Conservation (phyloP, 1,140 invertebrate species). For the Andrena cerasifolii region DNA sequence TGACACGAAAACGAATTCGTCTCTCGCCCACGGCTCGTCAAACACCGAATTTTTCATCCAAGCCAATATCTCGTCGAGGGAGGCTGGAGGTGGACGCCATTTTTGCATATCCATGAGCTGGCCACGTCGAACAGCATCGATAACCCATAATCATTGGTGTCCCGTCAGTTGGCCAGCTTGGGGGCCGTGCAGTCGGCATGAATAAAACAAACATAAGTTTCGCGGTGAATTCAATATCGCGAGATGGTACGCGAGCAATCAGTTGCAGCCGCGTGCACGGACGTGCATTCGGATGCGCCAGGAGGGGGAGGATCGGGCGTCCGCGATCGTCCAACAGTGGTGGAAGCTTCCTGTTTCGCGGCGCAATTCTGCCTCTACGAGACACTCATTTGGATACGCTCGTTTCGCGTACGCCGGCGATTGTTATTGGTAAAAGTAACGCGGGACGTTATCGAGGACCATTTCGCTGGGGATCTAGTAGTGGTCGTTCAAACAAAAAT, state of each 20-base stretch:
- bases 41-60: conserved; percentile 16
- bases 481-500: too few species aligned
- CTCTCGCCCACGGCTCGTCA: background rate
- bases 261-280: conserved; percentile 38
- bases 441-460: too few species aligned
- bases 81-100: conserved; percentile 4
- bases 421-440: too few species aligned
- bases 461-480: too few species aligned
- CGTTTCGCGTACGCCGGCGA: too few species aligned
- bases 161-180: conserved; percentile 1
- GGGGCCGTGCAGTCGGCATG: conserved; percentile 20
- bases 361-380: too few species aligned
- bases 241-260: conserved; percentile 29
- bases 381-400: too few species aligned
- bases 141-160: conserved; percentile 56
- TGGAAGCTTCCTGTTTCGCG: background rate
- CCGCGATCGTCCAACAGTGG: background rate
- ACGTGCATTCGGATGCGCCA: conserved; percentile 23
- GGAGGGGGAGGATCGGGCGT: too few species aligned
- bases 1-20: conserved; percentile 9
- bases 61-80: conserved; percentile 20
- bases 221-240: conserved; percentile 52
- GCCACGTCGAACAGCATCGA: conserved; percentile 53
- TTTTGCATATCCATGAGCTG: conserved; percentile 54
- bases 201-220: conserved; percentile 53